phyloP scores from a whole-genome alignment of 2,113 vertebrate genomes.

The Archocentrus centrarchus region DNA sequence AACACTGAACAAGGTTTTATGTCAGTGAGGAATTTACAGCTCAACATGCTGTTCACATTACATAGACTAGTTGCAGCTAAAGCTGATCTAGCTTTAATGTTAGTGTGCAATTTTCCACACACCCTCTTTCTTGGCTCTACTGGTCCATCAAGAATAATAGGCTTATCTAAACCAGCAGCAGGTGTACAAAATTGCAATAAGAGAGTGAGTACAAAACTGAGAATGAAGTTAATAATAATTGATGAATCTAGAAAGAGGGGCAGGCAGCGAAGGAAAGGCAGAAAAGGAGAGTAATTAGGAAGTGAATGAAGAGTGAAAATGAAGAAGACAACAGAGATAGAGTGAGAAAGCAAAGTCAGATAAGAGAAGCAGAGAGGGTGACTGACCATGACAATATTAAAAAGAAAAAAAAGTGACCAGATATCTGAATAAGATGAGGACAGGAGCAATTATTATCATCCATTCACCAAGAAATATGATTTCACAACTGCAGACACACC shows the following conservation, averaged over 20 bases:
- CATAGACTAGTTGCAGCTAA: not conserved
- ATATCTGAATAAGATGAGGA: slow-evolving; percentile 2
- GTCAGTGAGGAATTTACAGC: not conserved
- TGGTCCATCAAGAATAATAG: not conserved
- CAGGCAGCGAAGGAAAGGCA: not conserved
- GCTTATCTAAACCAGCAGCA: not conserved
- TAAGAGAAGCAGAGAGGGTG: not conserved
- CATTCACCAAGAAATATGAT: slow-evolving; percentile 17
- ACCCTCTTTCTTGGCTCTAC: not conserved
- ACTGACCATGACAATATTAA: not conserved
- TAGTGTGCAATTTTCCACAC: not conserved
- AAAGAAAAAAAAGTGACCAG: not conserved
- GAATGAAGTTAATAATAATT: slow-evolving; percentile 3
- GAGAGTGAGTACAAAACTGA: not conserved
- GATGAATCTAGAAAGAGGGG: not conserved
- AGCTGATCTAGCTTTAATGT: not conserved
- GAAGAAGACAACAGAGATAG: slow-evolving; percentile 3
- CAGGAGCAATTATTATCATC: not conserved
- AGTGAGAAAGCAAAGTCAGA: not conserved
- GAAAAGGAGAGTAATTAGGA: not conserved
- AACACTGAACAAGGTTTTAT: not conserved
- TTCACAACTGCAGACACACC: not conserved
- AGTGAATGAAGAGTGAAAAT: slow-evolving; percentile 12
- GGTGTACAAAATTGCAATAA: not conserved
- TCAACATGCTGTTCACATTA: not conserved